Conservation (phyloP, 2,797 vertebrate species). For the Carapus acus region DNA sequence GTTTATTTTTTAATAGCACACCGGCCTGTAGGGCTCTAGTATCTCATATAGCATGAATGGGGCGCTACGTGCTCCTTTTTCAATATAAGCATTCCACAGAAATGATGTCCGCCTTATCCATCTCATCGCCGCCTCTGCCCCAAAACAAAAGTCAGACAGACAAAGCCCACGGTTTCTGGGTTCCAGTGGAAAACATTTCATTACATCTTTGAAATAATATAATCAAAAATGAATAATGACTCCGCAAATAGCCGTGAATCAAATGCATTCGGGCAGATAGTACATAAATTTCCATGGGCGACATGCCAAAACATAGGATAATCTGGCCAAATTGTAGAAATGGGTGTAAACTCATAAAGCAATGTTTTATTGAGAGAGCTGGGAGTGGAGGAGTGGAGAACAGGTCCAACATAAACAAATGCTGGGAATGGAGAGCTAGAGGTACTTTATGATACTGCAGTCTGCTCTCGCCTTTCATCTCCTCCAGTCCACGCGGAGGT, state of each 20-base stretch:
- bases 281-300: slow-evolving; percentile 41
- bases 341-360: slow-evolving; percentile 64
- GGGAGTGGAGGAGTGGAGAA: slow-evolving; percentile 45
- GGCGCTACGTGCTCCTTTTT: slow-evolving; percentile 44
- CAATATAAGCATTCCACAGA: slow-evolving; percentile 46
- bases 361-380: slow-evolving; percentile 53
- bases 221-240: neutral
- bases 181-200: slow-evolving; percentile 44
- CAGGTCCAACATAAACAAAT: slow-evolving; percentile 66
- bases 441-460: slow-evolving; percentile 52
- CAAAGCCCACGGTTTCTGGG: slow-evolving; percentile 51
- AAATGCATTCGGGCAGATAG: slow-evolving; percentile 38
- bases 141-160: slow-evolving; percentile 34
- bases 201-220: slow-evolving; percentile 19
- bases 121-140: slow-evolving; percentile 42
- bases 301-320: slow-evolving; percentile 44
- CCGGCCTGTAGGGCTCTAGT: slow-evolving; percentile 29
- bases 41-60: slow-evolving; percentile 32
- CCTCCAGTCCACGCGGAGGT: slow-evolving; percentile 35
- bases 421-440: slow-evolving; percentile 36
- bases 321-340: slow-evolving; percentile 59
- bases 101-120: slow-evolving; percentile 50
- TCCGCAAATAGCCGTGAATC: slow-evolving; percentile 43
- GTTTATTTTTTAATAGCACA: slow-evolving; percentile 27
- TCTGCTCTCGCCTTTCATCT: slow-evolving; percentile 52